Base-by-base conservation (phyloP, 1,140 invertebrate genomes). In the Saccostrea glomerata region DNA sequence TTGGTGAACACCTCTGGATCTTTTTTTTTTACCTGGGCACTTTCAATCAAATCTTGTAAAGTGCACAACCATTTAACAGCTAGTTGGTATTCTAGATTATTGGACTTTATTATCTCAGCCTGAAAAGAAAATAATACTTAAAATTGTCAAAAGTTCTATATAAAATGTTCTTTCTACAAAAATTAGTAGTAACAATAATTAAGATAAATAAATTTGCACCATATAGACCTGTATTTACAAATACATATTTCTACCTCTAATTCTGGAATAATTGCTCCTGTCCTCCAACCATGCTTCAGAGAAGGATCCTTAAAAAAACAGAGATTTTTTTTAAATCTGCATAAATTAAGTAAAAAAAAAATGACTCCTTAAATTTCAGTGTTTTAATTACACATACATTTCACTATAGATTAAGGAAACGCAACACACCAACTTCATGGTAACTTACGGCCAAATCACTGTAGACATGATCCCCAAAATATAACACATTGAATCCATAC, bases 391-490 rank as follows among this genome's bases (percentile, higher is more conserved):
- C 5, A 47, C 47, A 47, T 47, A 9, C 47, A 47, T 47, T 47
- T 7, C 47, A 47, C 47, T 7, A 36, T 36, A 47, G 47, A 9
- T 47, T 2, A 47, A 47, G 47, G 47, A 47, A 47, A 36, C 2
- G 3, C 36, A 23, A 77, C 23, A 85, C 13, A 77, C 70, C 17
- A 11, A 77, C 25, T 0, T n/a, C 82, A 23, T 20, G 11, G 47
- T 36, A 17, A 93, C 93, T 92, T 91, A 95, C 95, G 5, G 98
- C 98, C 86, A 99, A 96, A 95, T 99, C 99, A 93, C 97, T 98
- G 95, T 99, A 99, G 0, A 99, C 98, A 96, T 99, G 98, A 96
- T 99, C 98, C 0, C 98, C 99, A 95, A 99, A 99, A 95, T 99
- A 99, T 11, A 99, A 94, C 15, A 99, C 98, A 91, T 98, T 97